A percentile compares a stretch with the other conserved stretches of the same genome.
Evolutionary conservation across 2,113 vertebrate genomes (phyloP).

Genomic region (Nansenia antarctica): DNA sequence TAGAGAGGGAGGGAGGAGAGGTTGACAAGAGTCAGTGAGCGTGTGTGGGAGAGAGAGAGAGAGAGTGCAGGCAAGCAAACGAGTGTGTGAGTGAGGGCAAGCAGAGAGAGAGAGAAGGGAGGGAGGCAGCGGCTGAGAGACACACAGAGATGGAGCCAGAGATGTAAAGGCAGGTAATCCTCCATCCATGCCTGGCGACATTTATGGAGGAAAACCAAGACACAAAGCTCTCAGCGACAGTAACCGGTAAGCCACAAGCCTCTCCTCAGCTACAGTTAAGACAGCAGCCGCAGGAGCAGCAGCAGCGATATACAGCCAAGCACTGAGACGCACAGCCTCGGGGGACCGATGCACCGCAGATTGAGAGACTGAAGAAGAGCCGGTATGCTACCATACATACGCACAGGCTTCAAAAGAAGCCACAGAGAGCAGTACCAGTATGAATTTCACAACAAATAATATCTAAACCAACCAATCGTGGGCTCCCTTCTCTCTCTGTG

Average conservation of each 20-base stretch:
- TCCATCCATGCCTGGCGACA: too few species aligned
- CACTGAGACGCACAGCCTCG: constrained; percentile 17
- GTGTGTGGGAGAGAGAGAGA: constrained; percentile 1
- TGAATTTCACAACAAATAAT: background rate
- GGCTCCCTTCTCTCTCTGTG: background rate
- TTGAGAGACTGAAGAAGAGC: constrained; percentile 45
- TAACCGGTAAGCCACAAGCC: too few species aligned
- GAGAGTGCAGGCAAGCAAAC: background rate
- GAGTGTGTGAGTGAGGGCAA: background rate
- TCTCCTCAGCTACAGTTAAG: too few species aligned
- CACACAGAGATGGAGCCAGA: constrained; percentile 5
- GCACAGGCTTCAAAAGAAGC: background rate
- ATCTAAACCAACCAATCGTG: background rate
- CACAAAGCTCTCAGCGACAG: too few species aligned
- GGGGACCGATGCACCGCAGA: constrained; percentile 48
- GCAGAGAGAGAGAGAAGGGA: background rate
- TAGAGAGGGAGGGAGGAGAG: constrained; percentile 12
- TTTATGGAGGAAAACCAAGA: too few species aligned
- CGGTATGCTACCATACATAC: background rate
- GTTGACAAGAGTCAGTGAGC: too few species aligned
- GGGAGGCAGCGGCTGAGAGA: background rate
- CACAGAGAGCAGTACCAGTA: background rate
- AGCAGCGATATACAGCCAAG: background rate
- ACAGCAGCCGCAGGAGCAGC: background rate
- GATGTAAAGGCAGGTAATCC: background rate